phyloP scores from a whole-genome alignment of 2,113 vertebrate species.

The Syngnathus typhle region DNA sequence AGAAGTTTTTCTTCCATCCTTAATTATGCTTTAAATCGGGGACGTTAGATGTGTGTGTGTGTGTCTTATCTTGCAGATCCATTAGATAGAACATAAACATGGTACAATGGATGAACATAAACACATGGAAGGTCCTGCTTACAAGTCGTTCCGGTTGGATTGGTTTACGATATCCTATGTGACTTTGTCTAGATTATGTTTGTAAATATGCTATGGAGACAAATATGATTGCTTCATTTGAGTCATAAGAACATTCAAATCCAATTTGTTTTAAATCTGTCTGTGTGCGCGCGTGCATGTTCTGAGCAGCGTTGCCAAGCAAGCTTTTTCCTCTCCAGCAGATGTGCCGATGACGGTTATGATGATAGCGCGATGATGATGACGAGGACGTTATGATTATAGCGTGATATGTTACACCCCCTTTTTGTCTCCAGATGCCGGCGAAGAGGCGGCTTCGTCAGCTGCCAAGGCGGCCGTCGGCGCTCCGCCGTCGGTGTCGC shows the following conservation, averaged over 20 bases:
- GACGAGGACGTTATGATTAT: slow-evolving; percentile 39
- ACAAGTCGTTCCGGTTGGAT: not conserved
- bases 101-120: not conserved
- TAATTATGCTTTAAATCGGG: too few relatives aligned
- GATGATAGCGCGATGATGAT: slow-evolving; percentile 59
- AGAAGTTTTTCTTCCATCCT: not conserved
- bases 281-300: not conserved
- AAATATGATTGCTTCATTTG: too few relatives aligned
- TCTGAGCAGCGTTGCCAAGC: not conserved
- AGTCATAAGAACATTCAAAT: too few relatives aligned
- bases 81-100: not conserved
- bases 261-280: too few relatives aligned
- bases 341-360: slow-evolving; percentile 40
- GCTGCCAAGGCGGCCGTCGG: slow-evolving; percentile 77
- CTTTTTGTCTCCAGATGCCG: slow-evolving; percentile 80
- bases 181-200: too few relatives aligned
- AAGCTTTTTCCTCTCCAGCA: not conserved
- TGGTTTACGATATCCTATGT: too few relatives aligned
- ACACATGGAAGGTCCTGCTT: not conserved
- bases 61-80: too few relatives aligned
- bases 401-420: slow-evolving; percentile 9
- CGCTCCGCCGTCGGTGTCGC: slow-evolving; percentile 80
- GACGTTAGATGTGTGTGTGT: too few relatives aligned
- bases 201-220: too few relatives aligned
- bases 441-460: slow-evolving; percentile 82